These are phyloP conservation scores for Platichthys flesus DNA, from an alignment of 2,113 vertebrate genomes.

Conservation along the genomic window DNA sequence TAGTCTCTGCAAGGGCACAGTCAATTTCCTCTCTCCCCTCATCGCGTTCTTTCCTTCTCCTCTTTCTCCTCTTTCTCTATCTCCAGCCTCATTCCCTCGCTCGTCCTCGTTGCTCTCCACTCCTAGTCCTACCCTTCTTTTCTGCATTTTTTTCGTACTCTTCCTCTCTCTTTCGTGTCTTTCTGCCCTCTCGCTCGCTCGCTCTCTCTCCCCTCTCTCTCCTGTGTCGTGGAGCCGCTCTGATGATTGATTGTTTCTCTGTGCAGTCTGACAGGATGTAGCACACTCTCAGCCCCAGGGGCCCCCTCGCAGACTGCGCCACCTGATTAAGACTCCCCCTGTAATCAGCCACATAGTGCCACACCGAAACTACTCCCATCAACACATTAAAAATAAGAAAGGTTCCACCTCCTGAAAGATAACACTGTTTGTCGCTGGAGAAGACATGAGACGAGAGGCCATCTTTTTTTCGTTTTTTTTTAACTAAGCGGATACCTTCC, in stretches of 20 bases:
- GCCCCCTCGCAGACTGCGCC: conserved; percentile 86
- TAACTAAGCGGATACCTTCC: conserved; percentile 65
- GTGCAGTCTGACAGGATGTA: conserved; percentile 89
- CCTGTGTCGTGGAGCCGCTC: conserved; percentile 78
- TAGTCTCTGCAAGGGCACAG: conserved; percentile 63
- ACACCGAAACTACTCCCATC: conserved; percentile 73
- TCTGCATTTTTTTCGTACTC: conserved; percentile 38
- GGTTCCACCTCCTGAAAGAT: conserved; percentile 78
- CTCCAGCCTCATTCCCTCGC: conserved; percentile 17
- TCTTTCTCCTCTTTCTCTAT: conserved; percentile 9
- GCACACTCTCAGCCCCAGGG: conserved; percentile 90
- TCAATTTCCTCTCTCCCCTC: conserved; percentile 82
- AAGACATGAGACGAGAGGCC: conserved; percentile 47
- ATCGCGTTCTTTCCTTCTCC: conserved; percentile 35
- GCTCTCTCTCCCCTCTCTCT: conserved; percentile 52
- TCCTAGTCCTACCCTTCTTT: conserved; percentile 1
- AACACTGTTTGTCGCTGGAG: conserved; percentile 70
- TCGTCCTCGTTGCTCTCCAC: conserved; percentile 9
- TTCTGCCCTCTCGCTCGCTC: conserved; percentile 51
- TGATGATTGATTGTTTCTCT: conserved; percentile 97
- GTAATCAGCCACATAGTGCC: conserved; percentile 88
- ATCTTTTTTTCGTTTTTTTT: conserved; percentile 43
- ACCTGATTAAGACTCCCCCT: conserved; percentile 91
- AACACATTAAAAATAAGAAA: conserved; percentile 73
- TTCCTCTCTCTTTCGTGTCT: conserved; percentile 67